Base-by-base conservation (phyloP, 1,140 invertebrate species). In the Araneus ventricosus region DNA sequence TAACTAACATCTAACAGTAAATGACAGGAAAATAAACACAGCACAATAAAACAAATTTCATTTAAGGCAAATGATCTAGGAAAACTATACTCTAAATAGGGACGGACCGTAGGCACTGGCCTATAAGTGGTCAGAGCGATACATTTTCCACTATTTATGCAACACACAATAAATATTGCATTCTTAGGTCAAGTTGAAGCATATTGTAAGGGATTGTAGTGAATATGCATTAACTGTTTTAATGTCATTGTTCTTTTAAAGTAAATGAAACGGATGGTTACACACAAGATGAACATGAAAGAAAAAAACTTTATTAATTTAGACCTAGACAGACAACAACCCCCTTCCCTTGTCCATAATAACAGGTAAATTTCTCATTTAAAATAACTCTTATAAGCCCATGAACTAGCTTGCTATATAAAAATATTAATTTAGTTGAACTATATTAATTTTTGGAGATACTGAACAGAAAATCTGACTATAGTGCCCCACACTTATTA, bases 81-180 rank as follows among this genome's bases (percentile, higher is more conserved):
- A 82, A 82, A 82, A 82, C 80, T 82, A 82, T 82, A 45, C 22
- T 82, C 80, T 82, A 82, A 14, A 82, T 52, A 82, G 80, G 80
- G 80, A 82, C 80, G 80, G 80, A 82, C 37, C 37, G 41, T 52
- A 45, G 80, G 39, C 80, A 82, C 41, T 82, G 80, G 80, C 80
- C 80, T 75, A 37, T 34, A 34, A 30, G 70, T 75, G 70, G 70
- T 75, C 70, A 82, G 39, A 52, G 80, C 80, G 3, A 7, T 45
- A 82, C 80, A 82, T 52, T 41, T 82, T 41, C 70, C 70, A 52
- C 80, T 52, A 82, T 82, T 82, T 45, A 82, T n/a, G 80, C 80
- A 82, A 82, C 39, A 82, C 70, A 30, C 27, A 14, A 75, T 14
- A 37, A 4, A 75, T 37, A 75, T 20, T 75, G 30, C 30, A 75